Base-by-base conservation (phyloP, 2,113 vertebrate genomes). In the Phalacrocorax carbo region DNA sequence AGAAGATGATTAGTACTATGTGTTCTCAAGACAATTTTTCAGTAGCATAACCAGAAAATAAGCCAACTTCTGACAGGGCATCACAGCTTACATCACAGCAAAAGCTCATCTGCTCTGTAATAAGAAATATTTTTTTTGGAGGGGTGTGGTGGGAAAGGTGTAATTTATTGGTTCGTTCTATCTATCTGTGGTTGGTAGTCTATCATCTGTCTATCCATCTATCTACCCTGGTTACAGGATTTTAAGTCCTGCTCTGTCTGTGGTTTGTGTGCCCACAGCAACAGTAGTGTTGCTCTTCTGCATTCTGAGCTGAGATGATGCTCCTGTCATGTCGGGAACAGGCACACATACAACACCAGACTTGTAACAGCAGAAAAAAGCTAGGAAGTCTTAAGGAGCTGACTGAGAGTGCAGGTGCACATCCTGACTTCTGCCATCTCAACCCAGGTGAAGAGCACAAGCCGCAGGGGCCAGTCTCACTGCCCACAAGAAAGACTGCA, bases 311-410 rank as follows among this genome's bases (percentile, higher is more conserved):
- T 6, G 32, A 71, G 48, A 14, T 22, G 36, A 64, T 18, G 42
- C 36, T 84, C 42, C n/a, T 1, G 1, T 62, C 36, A 5, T 2
- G 6, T 4, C 0, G 0, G 11, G 32, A 70, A 36, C 30, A 38
- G 65, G 55, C 17, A 60, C 48, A 27, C 36, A 26, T 4, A 66
- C 8, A 30, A 0, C 54, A 79, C 7, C 48, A n/a, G 13, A 48
- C 15, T 52, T 2, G 1, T 11, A 46, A 61, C 20, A 36, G 26
- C 40, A 80, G 32, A 40, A 65, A 15, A 36, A 80, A 51, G 20
- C 40, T 36, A 25, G 52, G 55, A 68, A 49, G 38, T 54, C 65
- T 44, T 38, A 22, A 38, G 38, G 7, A 80, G 68, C 26, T 1
- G 5, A 20, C 57, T 29, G 26, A 66, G 62, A 72, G 34, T 0